Conservation (phyloP, 1,140 invertebrate genomes). For the Teleogryllus occipitalis region DNA sequence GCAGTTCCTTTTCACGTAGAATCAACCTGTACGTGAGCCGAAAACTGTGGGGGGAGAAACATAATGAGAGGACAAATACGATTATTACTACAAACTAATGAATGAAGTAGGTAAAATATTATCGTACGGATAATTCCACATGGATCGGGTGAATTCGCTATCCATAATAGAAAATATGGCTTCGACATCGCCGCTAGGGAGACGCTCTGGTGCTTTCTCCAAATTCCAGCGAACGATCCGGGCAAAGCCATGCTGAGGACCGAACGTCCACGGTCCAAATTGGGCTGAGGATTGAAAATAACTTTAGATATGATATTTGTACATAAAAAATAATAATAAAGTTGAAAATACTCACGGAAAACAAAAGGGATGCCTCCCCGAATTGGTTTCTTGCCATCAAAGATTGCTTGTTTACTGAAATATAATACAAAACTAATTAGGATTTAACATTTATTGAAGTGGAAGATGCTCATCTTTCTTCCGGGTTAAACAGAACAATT, state of each 20-base stretch:
- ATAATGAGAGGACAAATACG: no score
- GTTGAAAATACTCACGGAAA: conserved; percentile 73
- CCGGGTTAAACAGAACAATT: no score
- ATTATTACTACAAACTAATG: not conserved
- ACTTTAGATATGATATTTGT: not conserved
- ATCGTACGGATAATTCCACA: conserved; percentile 86
- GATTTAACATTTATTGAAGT: not conserved
- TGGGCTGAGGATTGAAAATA: conserved; percentile 54
- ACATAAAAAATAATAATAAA: no score
- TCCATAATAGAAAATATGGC: conserved; percentile 86
- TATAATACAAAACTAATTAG: not conserved
- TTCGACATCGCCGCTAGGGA: conserved; percentile 82
- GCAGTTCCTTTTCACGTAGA: conserved; percentile 80
- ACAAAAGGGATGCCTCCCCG: conserved; percentile 91
- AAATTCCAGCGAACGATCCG: conserved; percentile 82
- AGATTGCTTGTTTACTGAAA: conserved; percentile 84
- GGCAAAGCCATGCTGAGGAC: conserved; percentile 91
- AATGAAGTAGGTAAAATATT: not conserved
- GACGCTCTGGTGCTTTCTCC: conserved; percentile 74
- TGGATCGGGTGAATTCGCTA: conserved; percentile 81
- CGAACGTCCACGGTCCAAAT: conserved; percentile 87
- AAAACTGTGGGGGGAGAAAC: conserved; percentile 37
- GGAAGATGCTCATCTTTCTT: no score
- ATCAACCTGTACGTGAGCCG: conserved; percentile 80
- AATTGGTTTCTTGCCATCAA: conserved; percentile 91